A percentile compares a stretch with the other conserved stretches of the same genome.
Evolutionary conservation across 92 coral and sea anemone genomes (phyloP).

Genomic region (Porites divaricata): DNA sequence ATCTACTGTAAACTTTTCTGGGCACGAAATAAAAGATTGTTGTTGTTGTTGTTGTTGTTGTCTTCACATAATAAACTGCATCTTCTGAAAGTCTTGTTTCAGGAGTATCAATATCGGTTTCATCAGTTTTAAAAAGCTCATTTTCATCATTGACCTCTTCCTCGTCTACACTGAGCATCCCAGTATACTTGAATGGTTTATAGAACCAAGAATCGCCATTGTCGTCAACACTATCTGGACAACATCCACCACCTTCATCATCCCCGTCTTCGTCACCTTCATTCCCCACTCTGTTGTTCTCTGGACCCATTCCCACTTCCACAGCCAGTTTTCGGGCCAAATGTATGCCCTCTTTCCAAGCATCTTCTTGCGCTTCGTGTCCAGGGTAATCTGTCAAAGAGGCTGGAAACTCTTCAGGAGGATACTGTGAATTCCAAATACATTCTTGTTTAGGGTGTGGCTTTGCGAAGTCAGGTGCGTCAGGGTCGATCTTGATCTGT

Average conservation of each 20-base stretch:
- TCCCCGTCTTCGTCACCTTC: conserved; percentile 30
- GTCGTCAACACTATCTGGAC: conserved; percentile 38
- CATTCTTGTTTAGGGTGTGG: conserved; percentile 65
- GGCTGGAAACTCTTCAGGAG: conserved; percentile 40
- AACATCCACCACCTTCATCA: conserved; percentile 37
- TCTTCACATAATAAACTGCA: conserved; percentile 28
- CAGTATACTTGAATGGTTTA: conserved; percentile 39
- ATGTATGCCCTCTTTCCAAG: conserved; percentile 51
- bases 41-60: too few species aligned
- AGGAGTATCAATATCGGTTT: conserved; percentile 31
- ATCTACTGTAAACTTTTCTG: too few species aligned
- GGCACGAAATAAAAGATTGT: too few species aligned
- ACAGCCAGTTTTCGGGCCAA: conserved; percentile 35
- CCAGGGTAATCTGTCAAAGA: conserved; percentile 50
- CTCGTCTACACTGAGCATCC: conserved; percentile 33
- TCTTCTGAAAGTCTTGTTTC: conserved; percentile 41
- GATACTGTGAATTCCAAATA: conserved; percentile 56
- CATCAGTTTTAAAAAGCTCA: conserved; percentile 22
- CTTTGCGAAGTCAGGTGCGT: conserved; percentile 56
- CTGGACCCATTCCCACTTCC: conserved; percentile 47
- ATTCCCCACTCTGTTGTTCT: conserved; percentile 25
- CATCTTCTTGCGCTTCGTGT: conserved; percentile 37
- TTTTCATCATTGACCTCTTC: conserved; percentile 31
- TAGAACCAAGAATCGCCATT: conserved; percentile 40
- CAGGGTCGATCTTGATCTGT: conserved; percentile 51